Evolutionary conservation across 2,888 invertebrate genomes (phyloP).

Genomic region (Oasisia sp.): DNA sequence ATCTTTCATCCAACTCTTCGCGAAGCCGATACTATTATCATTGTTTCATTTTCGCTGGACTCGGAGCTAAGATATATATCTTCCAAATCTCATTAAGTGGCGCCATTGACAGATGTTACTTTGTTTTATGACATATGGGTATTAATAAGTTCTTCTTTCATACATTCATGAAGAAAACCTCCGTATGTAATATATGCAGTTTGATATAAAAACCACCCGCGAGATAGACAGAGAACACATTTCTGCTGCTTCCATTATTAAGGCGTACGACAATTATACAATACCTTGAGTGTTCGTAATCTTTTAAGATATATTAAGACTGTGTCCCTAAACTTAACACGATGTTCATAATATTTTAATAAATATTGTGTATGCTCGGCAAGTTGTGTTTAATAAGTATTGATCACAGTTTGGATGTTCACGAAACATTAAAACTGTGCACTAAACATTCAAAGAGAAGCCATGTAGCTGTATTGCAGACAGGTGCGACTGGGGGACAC

Average conservation of each 20-base stretch:
- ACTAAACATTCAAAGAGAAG: too few relatives aligned
- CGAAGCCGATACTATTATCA: too few relatives aligned
- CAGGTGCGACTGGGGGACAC: too few relatives aligned
- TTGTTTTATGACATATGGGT: not conserved
- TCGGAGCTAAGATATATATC: not conserved
- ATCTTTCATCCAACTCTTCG: not conserved
- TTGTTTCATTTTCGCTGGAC: not conserved
- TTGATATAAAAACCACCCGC: not conserved
- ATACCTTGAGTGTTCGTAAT: too few relatives aligned
- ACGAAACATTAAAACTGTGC: too few relatives aligned
- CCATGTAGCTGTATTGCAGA: too few relatives aligned
- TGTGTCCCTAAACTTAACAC: too few relatives aligned
- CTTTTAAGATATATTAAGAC: too few relatives aligned
- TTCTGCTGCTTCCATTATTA: not conserved
- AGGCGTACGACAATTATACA: not conserved
- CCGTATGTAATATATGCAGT: not conserved
- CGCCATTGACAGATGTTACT: not conserved
- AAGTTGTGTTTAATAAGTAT: too few relatives aligned
- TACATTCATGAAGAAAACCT: not conserved
- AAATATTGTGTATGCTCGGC: too few relatives aligned
- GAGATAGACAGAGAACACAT: not conserved
- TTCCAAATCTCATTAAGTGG: not conserved
- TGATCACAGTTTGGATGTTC: too few relatives aligned
- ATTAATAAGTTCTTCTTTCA: not conserved
- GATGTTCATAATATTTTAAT: too few relatives aligned